Conservation (phyloP, 2,888 invertebrate species). For the Piscicola geometra region DNA sequence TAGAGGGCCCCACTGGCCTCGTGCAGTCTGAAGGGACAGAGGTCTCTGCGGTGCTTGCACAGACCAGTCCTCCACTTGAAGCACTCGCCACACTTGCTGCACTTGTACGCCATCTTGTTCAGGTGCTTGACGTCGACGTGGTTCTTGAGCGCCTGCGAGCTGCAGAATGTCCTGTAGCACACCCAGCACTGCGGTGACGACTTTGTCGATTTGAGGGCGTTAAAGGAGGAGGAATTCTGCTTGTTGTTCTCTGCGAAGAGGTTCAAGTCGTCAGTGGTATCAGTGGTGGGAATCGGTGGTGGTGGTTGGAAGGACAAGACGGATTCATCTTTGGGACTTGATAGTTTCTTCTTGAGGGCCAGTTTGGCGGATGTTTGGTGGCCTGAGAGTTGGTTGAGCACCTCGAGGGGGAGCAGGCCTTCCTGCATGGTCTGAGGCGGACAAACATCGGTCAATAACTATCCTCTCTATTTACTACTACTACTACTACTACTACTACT, state of each 20-base stretch:
- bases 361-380: conserved; percentile 6
- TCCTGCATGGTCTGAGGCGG: conserved; percentile 1
- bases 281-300: neutral
- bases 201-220: neutral
- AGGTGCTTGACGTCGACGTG: conserved; percentile 35
- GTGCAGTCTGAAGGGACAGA: neutral
- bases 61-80: conserved; percentile 37
- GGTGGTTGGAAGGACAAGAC: neutral
- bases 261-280: neutral
- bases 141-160: conserved; percentile 8
- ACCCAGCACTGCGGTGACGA: neutral
- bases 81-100: conserved; percentile 34
- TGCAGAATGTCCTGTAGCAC: neutral
- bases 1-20: too few relatives aligned
- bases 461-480: too few relatives aligned
- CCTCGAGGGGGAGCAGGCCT: neutral
- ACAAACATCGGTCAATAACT: too few relatives aligned
- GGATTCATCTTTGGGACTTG: neutral
- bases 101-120: conserved; percentile 32
- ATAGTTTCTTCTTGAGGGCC: conserved; percentile 3
- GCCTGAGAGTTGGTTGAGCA: conserved; percentile 2
- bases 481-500: too few relatives aligned
- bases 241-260: neutral
- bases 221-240: neutral
- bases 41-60: conserved; percentile 30